These are phyloP conservation scores for Uropsilus gracilis DNA, from an alignment of 2,113 vertebrate genomes.

Conservation along the genomic window DNA sequence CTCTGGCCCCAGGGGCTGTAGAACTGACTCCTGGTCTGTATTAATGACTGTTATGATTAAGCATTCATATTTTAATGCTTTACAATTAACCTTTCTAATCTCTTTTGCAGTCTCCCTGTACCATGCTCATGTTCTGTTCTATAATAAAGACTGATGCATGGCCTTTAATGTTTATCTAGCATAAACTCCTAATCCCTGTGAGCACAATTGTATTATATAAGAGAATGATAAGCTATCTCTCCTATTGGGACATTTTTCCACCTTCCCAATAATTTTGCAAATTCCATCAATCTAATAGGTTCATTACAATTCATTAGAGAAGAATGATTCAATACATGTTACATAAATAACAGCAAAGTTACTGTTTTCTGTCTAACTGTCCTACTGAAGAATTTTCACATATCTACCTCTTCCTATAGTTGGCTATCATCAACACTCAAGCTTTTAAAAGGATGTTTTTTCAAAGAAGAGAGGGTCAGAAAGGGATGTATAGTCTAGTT, in stretches of 20 bases:
- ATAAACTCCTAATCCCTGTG: background rate
- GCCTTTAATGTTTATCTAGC: background rate
- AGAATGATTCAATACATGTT: background rate
- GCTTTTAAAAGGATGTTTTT: background rate
- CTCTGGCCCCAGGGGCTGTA: background rate
- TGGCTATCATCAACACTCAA: slow-evolving; percentile 18
- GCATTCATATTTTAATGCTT: background rate
- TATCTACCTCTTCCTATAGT: background rate
- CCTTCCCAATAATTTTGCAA: background rate
- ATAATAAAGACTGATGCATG: background rate
- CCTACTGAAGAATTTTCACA: background rate
- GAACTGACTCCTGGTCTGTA: background rate
- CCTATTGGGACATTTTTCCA: background rate
- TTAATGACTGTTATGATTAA: background rate
- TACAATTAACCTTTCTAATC: background rate
- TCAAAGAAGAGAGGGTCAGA: slow-evolving; percentile 31
- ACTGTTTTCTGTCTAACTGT: background rate
- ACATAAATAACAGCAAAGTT: slow-evolving; percentile 1
- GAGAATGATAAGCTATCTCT: background rate
- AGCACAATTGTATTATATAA: background rate
- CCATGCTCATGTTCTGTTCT: background rate
- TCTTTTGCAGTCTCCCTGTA: slow-evolving; percentile 3
- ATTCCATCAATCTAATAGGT: background rate
- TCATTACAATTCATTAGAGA: slow-evolving; percentile 5
- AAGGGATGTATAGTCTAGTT: background rate